Percentiles rank a stretch among this genome's conserved stretches.
Conservation (phyloP, 2,113 vertebrate species). For the Oncorhynchus clarkii region DNA sequence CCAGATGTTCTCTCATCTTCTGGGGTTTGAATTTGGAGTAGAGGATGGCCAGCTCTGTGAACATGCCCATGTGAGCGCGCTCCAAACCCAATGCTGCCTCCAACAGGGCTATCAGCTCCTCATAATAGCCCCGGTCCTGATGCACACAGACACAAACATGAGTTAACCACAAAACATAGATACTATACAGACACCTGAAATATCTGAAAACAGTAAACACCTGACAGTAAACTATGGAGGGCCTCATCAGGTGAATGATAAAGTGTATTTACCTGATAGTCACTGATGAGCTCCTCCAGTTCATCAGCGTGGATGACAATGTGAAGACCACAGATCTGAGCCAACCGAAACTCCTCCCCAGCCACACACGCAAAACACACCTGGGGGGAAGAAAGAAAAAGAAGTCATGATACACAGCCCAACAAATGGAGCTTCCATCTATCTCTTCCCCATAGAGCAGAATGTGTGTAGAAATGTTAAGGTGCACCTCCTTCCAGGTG, state of each 20-base stretch:
- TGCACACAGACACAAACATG: too few relatives aligned
- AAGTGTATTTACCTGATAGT: constrained; percentile 69
- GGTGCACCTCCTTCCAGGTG: constrained; percentile 87
- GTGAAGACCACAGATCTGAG: constrained; percentile 89
- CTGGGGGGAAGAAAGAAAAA: constrained; percentile 55
- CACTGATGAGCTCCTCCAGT: constrained; percentile 87
- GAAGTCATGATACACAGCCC: not conserved
- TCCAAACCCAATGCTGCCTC: constrained; percentile 89
- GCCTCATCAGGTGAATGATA: too few relatives aligned
- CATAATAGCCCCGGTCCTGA: constrained; percentile 86
- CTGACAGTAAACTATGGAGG: too few relatives aligned
- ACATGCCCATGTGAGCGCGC: constrained; percentile 93
- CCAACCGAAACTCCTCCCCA: constrained; percentile 84
- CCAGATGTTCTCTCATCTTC: constrained; percentile 91
- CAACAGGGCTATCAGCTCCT: constrained; percentile 85
- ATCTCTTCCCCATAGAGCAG: too few relatives aligned
- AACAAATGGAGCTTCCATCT: too few relatives aligned
- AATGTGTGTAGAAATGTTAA: not conserved
- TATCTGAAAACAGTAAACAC: too few relatives aligned
- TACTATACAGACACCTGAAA: too few relatives aligned
- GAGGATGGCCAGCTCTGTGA: constrained; percentile 92
- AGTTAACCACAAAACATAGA: too few relatives aligned
- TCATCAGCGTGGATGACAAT: constrained; percentile 93
- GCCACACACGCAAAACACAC: constrained; percentile 92
- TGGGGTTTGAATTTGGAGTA: constrained; percentile 94